A percentile compares a stretch with the other conserved stretches of the same genome.
phyloP scores from a whole-genome alignment of 1,140 invertebrate genomes.

The Euglossa dilemma region DNA sequence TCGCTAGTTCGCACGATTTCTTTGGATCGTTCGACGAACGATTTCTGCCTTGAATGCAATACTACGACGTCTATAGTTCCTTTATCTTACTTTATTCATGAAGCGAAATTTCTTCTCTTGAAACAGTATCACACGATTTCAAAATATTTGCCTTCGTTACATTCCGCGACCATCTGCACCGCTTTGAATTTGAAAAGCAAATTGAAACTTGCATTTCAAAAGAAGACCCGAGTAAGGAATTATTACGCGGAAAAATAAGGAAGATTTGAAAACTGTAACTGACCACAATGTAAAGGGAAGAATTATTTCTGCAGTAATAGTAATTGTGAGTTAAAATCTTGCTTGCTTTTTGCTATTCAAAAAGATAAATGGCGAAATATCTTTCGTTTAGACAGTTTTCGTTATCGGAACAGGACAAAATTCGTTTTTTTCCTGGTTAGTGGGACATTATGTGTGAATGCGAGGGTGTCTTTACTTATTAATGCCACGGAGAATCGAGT shows the following conservation, averaged over 20 bases:
- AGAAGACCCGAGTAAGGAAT: no score
- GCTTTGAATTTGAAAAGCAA: no score
- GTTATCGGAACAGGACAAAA: no score
- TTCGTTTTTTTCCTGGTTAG: background rate
- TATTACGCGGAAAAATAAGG: no score
- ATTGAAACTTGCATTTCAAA: no score
- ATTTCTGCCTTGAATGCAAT: background rate
- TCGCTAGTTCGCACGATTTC: background rate
- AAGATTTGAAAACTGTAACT: no score
- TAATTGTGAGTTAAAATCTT: no score
- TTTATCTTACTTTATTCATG: background rate
- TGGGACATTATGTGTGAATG: background rate
- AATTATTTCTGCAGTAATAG: no score
- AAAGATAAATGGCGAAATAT: background rate
- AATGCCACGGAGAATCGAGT: background rate
- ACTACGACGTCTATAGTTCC: background rate
- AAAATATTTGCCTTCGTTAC: no score
- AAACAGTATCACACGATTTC: background rate
- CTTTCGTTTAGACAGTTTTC: background rate
- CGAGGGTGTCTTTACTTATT: background rate
- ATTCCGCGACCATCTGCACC: no score
- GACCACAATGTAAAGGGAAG: no score
- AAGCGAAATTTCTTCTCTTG: background rate
- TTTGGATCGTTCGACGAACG: background rate
- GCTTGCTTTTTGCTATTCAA: no score